Evolutionary conservation across 2,888 invertebrate species (phyloP).

Genomic region (Schizotus pectinicornis): DNA sequence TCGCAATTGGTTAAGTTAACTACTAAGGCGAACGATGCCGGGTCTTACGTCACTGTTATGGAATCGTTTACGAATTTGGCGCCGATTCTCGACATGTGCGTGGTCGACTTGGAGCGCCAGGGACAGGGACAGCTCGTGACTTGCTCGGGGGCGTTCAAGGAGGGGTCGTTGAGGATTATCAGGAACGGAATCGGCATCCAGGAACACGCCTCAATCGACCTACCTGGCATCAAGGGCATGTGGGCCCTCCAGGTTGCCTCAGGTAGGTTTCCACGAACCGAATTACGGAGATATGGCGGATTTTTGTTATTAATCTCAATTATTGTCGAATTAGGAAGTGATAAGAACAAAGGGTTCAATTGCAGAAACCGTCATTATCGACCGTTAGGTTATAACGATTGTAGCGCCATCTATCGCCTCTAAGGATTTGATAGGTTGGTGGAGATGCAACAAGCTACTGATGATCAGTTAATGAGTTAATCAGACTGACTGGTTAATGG

Average conservation of each 20-base stretch:
- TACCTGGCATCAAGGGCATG: constrained; percentile 97
- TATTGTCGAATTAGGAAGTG: too few species aligned
- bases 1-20: constrained; percentile 92
- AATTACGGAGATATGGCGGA: too few species aligned
- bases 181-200: constrained; percentile 99
- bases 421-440: too few species aligned
- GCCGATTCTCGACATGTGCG: constrained; percentile 97
- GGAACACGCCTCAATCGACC: constrained; percentile 96
- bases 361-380: too few species aligned
- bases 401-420: too few species aligned
- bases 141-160: constrained; percentile 96
- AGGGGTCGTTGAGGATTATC: constrained; percentile 95
- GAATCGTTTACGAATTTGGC: constrained; percentile 97
- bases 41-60: constrained; percentile 91
- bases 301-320: too few species aligned
- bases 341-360: too few species aligned
- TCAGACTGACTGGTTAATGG: too few species aligned
- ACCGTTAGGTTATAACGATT: too few species aligned
- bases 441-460: too few species aligned
- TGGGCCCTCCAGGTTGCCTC: constrained; percentile 88
- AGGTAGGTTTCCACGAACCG: constrained; percentile 59
- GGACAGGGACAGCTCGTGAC: constrained; percentile 98
- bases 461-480: too few species aligned
- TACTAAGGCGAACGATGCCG: constrained; percentile 80
- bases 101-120: constrained; percentile 94